Conservation (phyloP, 2,888 invertebrate genomes). For the Limnephilus marmoratus region DNA sequence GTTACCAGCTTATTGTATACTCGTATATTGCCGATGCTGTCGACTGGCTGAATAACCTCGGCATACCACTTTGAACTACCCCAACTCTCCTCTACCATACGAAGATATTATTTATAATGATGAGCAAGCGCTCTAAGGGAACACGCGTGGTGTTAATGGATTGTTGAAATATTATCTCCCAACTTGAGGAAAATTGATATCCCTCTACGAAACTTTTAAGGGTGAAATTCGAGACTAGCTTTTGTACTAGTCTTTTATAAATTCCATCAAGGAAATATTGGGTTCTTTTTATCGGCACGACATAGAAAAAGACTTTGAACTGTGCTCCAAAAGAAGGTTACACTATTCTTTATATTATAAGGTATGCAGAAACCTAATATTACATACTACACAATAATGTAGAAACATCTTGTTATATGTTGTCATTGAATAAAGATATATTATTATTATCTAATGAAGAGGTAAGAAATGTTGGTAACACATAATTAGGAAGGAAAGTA, state of each 20-base stretch:
- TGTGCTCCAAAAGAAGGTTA: not conserved
- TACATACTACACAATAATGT: not conserved
- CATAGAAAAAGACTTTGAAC: not conserved
- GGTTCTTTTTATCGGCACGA: not conserved
- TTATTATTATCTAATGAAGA: no score
- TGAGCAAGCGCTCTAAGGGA: not conserved
- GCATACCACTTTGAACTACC: no score
- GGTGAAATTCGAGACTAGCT: not conserved
- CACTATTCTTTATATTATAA: no score
- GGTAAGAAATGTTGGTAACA: not conserved
- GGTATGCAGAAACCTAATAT: no score
- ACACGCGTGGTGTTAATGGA: not conserved
- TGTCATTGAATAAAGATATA: no score
- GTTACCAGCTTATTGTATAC: not conserved
- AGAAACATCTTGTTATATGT: no score
- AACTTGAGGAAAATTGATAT: not conserved
- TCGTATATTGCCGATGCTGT: not conserved
- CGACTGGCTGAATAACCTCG: no score
- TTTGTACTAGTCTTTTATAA: not conserved
- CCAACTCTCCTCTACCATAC: no score
- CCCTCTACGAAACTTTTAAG: not conserved
- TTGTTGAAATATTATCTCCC: constrained; percentile 2
- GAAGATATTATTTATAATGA: not conserved
- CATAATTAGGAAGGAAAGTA: no score
- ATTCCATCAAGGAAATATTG: not conserved